These are phyloP conservation scores for Cavia aperea DNA, from an alignment of 2,113 vertebrate species.

Conservation along the genomic window DNA sequence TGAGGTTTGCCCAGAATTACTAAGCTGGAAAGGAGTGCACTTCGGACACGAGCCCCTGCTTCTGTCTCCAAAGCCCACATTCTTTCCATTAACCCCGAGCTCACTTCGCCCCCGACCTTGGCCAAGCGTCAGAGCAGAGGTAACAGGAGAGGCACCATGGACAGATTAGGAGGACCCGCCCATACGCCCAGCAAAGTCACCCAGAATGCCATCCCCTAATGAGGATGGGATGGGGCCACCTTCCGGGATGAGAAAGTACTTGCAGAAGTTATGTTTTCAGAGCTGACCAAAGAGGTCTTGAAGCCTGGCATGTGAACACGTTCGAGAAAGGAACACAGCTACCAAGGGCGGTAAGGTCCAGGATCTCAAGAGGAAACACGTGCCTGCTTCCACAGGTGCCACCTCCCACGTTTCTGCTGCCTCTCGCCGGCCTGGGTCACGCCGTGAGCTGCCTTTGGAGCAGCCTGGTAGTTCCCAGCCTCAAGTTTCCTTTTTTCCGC, in stretches of 20 bases:
- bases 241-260: background rate
- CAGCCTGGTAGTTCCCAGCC: background rate
- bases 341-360: background rate
- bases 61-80: background rate
- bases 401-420: background rate
- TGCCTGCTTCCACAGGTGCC: too few species aligned
- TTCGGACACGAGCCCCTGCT: background rate
- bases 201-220: background rate
- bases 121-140: background rate
- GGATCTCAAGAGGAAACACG: background rate
- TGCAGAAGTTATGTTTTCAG: background rate
- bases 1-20: background rate
- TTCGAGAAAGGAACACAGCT: background rate
- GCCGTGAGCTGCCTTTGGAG: background rate
- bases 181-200: background rate
- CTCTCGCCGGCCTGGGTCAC: background rate
- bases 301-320: background rate
- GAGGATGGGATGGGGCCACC: background rate
- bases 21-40: background rate
- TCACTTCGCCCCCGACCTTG: background rate
- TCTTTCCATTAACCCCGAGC: background rate
- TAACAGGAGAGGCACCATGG: rapidly evolving
- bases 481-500: background rate
- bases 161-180: background rate
- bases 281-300: background rate